A percentile compares a stretch with the other conserved stretches of the same genome.
phyloP scores from a whole-genome alignment of 2,797 vertebrate species.

The Poecilia wingei region DNA sequence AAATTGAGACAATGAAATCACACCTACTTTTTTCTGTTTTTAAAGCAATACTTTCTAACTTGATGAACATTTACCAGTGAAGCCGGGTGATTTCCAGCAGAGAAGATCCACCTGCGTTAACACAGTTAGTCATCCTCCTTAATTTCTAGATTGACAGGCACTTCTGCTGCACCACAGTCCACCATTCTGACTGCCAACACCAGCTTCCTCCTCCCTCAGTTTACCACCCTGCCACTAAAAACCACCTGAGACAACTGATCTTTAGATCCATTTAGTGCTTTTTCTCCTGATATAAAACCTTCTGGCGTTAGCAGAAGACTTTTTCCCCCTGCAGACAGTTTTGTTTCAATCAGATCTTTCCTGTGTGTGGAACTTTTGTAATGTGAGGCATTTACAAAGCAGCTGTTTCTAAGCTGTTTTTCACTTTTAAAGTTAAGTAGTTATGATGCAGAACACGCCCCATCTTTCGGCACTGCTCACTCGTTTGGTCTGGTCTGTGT shows the following conservation, averaged over 20 bases:
- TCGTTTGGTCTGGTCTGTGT: conserved; percentile 70
- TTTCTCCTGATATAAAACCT: conserved; percentile 69
- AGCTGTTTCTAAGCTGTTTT: conserved; percentile 11
- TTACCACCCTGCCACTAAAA: conserved; percentile 35
- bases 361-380: background rate
- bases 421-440: conserved; percentile 7
- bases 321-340: conserved; percentile 1
- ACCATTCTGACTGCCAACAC: conserved; percentile 18
- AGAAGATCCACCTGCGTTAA: conserved; percentile 39
- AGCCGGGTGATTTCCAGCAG: conserved; percentile 19
- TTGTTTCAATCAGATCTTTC: background rate
- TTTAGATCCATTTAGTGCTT: conserved; percentile 54
- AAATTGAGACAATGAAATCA: conserved; percentile 13
- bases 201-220: conserved; percentile 20
- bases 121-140: conserved; percentile 8
- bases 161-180: conserved; percentile 17
- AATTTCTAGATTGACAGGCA: conserved; percentile 3
- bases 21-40: background rate
- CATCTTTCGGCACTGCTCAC: conserved; percentile 4
- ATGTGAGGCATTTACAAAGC: background rate
- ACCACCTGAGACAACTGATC: conserved; percentile 79
- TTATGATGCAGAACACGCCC: background rate
- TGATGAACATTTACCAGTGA: background rate
- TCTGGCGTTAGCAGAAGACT: conserved; percentile 14
- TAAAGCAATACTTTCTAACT: background rate